Evolutionary conservation across 2,797 vertebrate species (phyloP).

Genomic region (Muscicapa striata): DNA sequence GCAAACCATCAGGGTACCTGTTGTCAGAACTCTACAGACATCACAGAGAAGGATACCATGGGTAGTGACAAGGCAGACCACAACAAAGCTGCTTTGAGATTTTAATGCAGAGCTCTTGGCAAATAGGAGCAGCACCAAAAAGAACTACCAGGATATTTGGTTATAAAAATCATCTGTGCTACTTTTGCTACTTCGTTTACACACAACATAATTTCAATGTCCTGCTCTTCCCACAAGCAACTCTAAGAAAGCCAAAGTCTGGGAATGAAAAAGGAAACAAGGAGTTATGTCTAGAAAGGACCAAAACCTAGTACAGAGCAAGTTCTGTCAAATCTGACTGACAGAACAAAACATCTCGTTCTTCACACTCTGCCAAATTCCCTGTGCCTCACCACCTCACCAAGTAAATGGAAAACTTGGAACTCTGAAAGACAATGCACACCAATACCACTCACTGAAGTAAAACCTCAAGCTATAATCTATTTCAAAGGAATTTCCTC

Average conservation of each 20-base stretch:
- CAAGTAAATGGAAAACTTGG: neutral
- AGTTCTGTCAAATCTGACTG: fast-evolving
- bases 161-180: neutral
- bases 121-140: neutral
- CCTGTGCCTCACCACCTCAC: neutral
- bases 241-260: neutral
- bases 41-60: neutral
- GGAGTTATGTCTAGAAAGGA: neutral
- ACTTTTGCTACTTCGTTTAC: neutral
- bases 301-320: neutral
- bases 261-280: neutral
- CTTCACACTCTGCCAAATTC: neutral
- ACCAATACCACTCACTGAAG: neutral
- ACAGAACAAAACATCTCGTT: neutral
- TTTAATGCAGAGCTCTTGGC: neutral
- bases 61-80: neutral
- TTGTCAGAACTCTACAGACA: neutral
- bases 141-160: neutral
- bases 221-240: neutral
- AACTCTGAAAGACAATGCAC: neutral
- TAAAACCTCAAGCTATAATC: neutral
- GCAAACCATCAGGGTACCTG: neutral
- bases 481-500: neutral
- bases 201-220: too few relatives aligned
- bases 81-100: neutral